Base-by-base conservation (phyloP, 1,140 invertebrate species). In the Drosophila prosaltans region DNA sequence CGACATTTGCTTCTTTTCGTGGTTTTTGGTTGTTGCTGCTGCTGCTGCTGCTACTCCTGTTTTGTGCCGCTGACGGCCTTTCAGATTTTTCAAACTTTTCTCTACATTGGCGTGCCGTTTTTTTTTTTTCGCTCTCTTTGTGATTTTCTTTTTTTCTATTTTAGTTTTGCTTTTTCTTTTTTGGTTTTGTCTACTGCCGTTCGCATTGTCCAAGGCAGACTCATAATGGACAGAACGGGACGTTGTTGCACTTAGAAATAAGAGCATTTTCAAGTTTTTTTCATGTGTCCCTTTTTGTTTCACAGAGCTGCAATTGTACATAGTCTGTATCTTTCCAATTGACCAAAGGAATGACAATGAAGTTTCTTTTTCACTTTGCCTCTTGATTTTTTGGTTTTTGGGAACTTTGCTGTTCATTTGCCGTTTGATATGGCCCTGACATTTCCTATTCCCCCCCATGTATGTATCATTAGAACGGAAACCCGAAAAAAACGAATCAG, bases 171-270 rank as follows among this genome's bases (percentile, higher is more conserved):
- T 26, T 57, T 57, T 40, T 57, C 63, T 73, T 54, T 51, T 43
- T 74, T 41, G 45, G 48, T 41, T 69, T 61, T 66, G 70, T 57
- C 61, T 45, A 80, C 80, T 70, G 69, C 83, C 80, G 21, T 82
- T 88, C 80, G 78, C 45, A 70, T 85, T 85, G 81, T 85, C 57
- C 69, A 62, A 68, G 54, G 67, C 60, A 67, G 21, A 54, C 71
- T 79, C 69, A 79, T 81, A 80, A 80, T 86, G 80, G 82, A 86
- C 82, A 79, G 73, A 66, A 63, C 40, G 41, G 48, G 67, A 69
- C 64, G 60, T 48, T 51, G 57, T 16, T 64, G 75, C 69, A 86
- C 74, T 75, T 65, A 72, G 24, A 74, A 63, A 58, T 70, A 59
- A 55, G 60, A 68, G 74, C 60, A 66, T 65, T 68, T 60, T 48